A percentile compares a stretch with the other conserved stretches of the same genome.
These are phyloP conservation scores for Leucoraja ocellata DNA, from an alignment of 2,797 vertebrate genomes.

Conservation along the genomic window DNA sequence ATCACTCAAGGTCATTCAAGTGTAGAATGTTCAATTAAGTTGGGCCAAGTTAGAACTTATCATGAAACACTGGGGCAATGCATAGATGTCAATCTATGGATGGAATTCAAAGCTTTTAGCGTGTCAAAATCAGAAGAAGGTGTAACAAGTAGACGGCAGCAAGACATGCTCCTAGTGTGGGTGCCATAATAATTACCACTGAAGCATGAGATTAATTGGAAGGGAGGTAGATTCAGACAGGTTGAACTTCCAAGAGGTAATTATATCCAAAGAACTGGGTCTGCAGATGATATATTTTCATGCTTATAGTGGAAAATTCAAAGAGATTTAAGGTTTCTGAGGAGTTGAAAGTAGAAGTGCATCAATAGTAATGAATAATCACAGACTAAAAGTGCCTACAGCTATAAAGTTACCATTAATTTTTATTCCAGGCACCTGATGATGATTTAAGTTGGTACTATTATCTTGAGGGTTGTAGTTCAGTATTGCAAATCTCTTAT, in stretches of 20 bases:
- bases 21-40: background rate
- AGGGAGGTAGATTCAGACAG: background rate
- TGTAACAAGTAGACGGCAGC: background rate
- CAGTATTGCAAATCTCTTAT: background rate
- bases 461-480: background rate
- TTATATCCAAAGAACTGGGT: background rate
- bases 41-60: background rate
- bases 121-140: background rate
- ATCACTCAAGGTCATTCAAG: background rate
- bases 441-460: background rate
- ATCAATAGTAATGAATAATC: background rate
- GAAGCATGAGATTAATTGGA: background rate
- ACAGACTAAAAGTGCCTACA: background rate
- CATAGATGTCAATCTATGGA: no score
- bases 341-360: background rate
- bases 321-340: background rate
- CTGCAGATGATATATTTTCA: background rate
- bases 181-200: background rate
- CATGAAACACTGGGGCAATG: background rate
- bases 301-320: background rate
- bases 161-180: background rate
- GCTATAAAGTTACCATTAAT: background rate
- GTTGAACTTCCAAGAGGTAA: background rate
- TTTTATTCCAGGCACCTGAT: background rate
- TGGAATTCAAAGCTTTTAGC: background rate